Evolutionary conservation across 2,113 vertebrate genomes (phyloP).

Genomic region (Phyllopteryx taeniolatus): DNA sequence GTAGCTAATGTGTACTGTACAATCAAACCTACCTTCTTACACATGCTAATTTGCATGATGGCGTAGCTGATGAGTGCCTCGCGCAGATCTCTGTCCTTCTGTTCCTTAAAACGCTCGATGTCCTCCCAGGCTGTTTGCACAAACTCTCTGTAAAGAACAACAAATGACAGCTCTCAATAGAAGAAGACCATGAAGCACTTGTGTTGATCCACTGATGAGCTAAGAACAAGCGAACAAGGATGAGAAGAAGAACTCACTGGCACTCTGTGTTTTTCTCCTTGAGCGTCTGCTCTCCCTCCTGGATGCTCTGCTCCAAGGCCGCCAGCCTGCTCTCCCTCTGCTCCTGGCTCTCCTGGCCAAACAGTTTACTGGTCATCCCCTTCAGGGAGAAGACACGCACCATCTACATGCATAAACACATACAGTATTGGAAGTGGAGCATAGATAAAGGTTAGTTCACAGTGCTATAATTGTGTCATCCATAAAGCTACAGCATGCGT

Average conservation of each 20-base stretch:
- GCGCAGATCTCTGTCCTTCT: slow-evolving; percentile 90
- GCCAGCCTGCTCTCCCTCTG: slow-evolving; percentile 86
- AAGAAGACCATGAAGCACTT: neutral
- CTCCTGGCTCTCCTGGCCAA: slow-evolving; percentile 89
- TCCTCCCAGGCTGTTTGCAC: slow-evolving; percentile 89
- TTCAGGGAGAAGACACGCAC: slow-evolving; percentile 90
- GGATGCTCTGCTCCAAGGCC: slow-evolving; percentile 84
- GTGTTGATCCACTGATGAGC: neutral
- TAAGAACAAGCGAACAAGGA: neutral
- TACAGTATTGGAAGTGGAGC: neutral
- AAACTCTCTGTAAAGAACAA: slow-evolving; percentile 79
- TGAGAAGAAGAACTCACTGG: slow-evolving; percentile 70
- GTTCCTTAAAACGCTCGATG: slow-evolving; percentile 91
- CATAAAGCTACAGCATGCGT: slow-evolving; percentile 12
- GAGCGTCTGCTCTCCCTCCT: slow-evolving; percentile 81
- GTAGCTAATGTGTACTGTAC: neutral
- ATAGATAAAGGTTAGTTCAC: neutral
- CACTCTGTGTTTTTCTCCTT: slow-evolving; percentile 83
- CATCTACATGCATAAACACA: slow-evolving; percentile 69
- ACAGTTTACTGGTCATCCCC: slow-evolving; percentile 92
- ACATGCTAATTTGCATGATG: slow-evolving; percentile 98
- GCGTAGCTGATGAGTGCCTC: slow-evolving; percentile 95
- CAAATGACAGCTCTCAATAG: neutral
- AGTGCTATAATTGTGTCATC: neutral
- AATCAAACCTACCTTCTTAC: slow-evolving; percentile 85